Evolutionary conservation across 2,888 invertebrate species (phyloP).

Genomic region (Tryphoninae sp.): DNA sequence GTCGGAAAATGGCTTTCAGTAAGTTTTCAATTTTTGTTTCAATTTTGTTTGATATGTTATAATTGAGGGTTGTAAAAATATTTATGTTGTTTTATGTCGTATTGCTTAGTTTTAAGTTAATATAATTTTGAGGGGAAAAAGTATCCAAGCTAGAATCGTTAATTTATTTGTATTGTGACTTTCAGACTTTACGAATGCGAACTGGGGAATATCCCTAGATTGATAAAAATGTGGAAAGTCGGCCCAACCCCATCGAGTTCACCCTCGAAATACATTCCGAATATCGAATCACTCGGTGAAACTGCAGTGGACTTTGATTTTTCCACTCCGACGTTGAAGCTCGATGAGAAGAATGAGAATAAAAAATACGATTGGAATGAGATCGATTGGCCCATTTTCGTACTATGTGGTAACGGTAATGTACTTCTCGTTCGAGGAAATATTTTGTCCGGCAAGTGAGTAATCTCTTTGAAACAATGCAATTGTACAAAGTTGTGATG

Average conservation of each 20-base stretch:
- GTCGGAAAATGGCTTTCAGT: conserved; percentile 94
- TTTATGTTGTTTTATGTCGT: too few relatives aligned
- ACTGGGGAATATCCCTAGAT: conserved; percentile 76
- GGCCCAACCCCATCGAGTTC: conserved; percentile 80
- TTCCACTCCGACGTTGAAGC: conserved; percentile 82
- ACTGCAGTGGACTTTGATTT: conserved; percentile 94
- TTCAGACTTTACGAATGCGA: conserved; percentile 80
- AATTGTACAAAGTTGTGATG: not conserved
- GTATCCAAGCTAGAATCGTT: too few relatives aligned
- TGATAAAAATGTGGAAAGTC: conserved; percentile 83
- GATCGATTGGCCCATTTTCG: conserved; percentile 88
- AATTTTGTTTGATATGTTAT: too few relatives aligned
- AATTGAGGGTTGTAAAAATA: too few relatives aligned
- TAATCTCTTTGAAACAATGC: not conserved
- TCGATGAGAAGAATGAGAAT: conserved; percentile 50
- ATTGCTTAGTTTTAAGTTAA: too few relatives aligned
- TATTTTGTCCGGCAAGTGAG: conserved; percentile 82
- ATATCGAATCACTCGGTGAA: conserved; percentile 88
- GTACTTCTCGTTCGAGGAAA: conserved; percentile 84
- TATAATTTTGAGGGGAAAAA: too few relatives aligned
- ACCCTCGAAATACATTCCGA: conserved; percentile 74
- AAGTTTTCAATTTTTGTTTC: conserved; percentile 68
- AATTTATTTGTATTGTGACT: too few relatives aligned
- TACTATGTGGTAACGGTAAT: conserved; percentile 93
- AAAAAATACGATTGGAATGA: conserved; percentile 75